Percentiles rank a stretch among this genome's conserved stretches.
Conservation (phyloP, 2,888 invertebrate genomes). For the Amphipoea oculea region DNA sequence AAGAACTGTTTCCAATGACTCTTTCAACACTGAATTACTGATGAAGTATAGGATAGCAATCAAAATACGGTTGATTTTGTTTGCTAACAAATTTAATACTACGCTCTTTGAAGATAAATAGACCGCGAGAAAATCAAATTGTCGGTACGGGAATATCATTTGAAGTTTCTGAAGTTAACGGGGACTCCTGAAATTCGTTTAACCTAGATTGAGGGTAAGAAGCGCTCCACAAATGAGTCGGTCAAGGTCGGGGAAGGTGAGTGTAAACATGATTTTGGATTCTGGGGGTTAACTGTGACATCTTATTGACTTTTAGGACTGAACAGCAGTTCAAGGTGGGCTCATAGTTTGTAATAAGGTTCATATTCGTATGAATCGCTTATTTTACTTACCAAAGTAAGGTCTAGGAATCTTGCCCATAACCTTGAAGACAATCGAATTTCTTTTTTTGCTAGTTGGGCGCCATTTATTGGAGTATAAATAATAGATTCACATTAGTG, state of each 20-base stretch:
- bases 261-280: background rate
- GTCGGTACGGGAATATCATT: background rate
- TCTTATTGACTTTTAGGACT: background rate
- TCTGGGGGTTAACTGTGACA: background rate
- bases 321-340: background rate
- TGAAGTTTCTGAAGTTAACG: constrained; percentile 11
- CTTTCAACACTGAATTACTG: background rate
- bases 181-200: constrained; percentile 16
- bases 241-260: constrained; percentile 5
- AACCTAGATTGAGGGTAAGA: constrained; percentile 23
- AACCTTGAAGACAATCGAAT: background rate
- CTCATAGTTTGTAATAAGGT: background rate
- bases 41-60: background rate
- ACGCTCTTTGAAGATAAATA: constrained; percentile 11
- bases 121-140: constrained; percentile 15
- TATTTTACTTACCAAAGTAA: background rate
- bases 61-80: constrained; percentile 9
- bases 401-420: background rate
- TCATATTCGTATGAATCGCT: background rate
- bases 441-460: background rate
- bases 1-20: background rate
- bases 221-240: constrained; percentile 14
- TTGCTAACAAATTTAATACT: background rate
- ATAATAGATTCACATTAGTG: background rate
- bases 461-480: background rate